A percentile compares a stretch with the other conserved stretches of the same genome.
Evolutionary conservation across 2,797 vertebrate species (phyloP).

Genomic region (Helarctos malayanus): DNA sequence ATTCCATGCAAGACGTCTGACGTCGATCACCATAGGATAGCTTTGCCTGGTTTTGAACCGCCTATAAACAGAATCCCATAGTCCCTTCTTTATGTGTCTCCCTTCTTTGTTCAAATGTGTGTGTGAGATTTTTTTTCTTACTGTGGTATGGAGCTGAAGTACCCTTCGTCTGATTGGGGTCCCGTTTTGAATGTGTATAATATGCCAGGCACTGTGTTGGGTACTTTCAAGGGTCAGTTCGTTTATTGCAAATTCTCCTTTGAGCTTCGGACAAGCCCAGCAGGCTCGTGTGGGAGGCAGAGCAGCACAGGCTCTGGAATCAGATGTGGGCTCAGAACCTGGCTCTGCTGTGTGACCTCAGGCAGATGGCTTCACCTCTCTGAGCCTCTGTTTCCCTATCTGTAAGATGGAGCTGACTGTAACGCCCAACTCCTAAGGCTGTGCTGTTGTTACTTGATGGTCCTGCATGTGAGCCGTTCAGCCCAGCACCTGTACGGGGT

Average conservation of each 20-base stretch:
- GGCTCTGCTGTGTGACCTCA: background rate
- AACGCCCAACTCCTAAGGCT: background rate
- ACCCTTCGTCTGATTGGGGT: background rate
- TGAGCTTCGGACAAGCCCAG: background rate
- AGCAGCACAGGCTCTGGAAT: background rate
- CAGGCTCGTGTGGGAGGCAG: background rate
- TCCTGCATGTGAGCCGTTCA: background rate
- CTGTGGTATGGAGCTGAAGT: background rate
- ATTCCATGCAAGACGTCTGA: background rate
- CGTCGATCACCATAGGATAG: rapidly evolving
- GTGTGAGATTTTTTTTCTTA: background rate
- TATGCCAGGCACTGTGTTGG: background rate
- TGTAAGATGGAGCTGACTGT: background rate
- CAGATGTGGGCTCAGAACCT: background rate
- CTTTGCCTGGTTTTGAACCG: background rate
- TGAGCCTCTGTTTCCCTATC: background rate
- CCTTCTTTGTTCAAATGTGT: background rate
- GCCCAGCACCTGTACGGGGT: background rate
- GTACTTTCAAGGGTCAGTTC: background rate
- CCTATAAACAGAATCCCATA: background rate
- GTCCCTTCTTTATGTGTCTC: background rate
- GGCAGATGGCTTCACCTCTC: background rate
- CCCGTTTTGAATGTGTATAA: background rate
- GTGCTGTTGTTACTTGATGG: background rate
- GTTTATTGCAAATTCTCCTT: background rate